Conservation (phyloP, 23 tunicate species). For the Halocynthia roretzi region DNA sequence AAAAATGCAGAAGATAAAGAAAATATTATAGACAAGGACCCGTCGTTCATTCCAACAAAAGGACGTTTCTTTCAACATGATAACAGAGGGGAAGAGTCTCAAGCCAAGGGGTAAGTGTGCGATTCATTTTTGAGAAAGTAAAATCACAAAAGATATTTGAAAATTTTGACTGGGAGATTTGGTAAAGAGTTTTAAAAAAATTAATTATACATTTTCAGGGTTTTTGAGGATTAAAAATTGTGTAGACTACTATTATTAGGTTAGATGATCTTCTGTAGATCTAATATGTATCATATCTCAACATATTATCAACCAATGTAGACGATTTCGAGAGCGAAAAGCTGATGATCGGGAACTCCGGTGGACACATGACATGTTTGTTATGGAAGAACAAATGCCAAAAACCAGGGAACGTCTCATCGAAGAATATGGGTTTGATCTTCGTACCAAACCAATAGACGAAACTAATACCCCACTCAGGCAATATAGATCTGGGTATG, state of each 20-base stretch:
- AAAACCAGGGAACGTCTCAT: conserved; percentile 47
- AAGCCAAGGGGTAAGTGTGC: conserved; percentile 26
- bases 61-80: conserved; percentile 81
- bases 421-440: conserved; percentile 71
- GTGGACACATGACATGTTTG: conserved; percentile 81
- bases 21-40: conserved; percentile 34
- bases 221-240: too few relatives aligned
- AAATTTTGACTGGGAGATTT: too few relatives aligned
- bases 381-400: conserved; percentile 82
- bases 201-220: too few relatives aligned
- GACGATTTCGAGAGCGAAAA: conserved; percentile 11
- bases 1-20: conserved; percentile 18
- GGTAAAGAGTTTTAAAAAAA: too few relatives aligned
- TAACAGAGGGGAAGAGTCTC: conserved; percentile 25
- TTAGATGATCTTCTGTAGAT: too few relatives aligned
- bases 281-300: too few relatives aligned
- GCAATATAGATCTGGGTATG: too few relatives aligned
- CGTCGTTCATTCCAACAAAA: conserved; percentile 74
- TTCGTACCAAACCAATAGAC: conserved; percentile 2
- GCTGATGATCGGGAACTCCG: conserved; percentile 12
- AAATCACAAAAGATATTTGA: too few relatives aligned
- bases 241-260: too few relatives aligned
- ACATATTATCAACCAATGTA: too few relatives aligned
- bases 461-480: too few relatives aligned
- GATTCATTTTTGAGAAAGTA: background rate